Evolutionary conservation across 2,888 invertebrate species (phyloP), one percentile per base, ranked within the genome.

Genomic region (Helicoverpa assulta): DNA sequence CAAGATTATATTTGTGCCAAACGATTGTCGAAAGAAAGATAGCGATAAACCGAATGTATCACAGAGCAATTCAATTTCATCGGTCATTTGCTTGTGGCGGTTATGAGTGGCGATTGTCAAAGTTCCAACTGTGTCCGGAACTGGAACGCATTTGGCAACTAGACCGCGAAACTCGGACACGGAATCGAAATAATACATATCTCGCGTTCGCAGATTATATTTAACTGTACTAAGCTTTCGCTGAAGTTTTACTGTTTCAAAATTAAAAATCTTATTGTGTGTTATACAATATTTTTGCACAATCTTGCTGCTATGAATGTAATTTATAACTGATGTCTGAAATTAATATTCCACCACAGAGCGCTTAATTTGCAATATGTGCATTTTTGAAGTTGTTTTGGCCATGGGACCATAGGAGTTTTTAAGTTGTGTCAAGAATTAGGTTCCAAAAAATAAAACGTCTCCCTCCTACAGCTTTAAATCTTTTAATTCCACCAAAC

Each of bases 121-220:
- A 79, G 83, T 84, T 85, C 84, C 84, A 84, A 84, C 73, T 64
- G 66, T 53, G 71, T 53, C 37, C 67, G 53, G 67, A 78, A 81
- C 67, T 76, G 72, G 83, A 71, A 67, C 85, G 73, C 79, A 78
- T 85, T 86, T 85, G 84, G 84, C 86, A 86, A 85, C 76, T 72
- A 61, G 72, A 73, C 78, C 76, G 61, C 75, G 72, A 73, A 80
- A 72, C 73, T 83, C 66, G 62, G 63, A 67, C 74, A 58, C 53
- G 53, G 60, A 62, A 72, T 67, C 70, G 79, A 67, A 77, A 79
- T 83, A 66, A 85, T 76, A 40, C 40, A 40, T 40, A 70, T 70
- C 56, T 51, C 51, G 59, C 58, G 56, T 69, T 69, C 63, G 60
- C 70, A 54, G 53, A 62, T 69, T 69, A 68, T 72, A 74, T 83